Conservation (phyloP, 2,113 vertebrate genomes). For the Pseudolaguvia tuberculata region DNA sequence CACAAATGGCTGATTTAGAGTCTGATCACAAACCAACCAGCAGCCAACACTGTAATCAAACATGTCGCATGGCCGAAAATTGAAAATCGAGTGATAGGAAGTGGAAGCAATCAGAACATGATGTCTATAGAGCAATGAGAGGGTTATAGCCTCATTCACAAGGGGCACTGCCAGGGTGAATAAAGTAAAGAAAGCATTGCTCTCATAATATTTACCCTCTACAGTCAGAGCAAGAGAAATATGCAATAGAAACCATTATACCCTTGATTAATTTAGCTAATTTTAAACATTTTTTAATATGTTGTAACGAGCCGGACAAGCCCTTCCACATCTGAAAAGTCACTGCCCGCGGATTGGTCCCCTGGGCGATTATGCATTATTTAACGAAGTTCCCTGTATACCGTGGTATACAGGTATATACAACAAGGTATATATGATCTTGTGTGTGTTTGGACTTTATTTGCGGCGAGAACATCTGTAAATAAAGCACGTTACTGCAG, state of each 20-base stretch:
- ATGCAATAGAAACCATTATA: constrained; percentile 1
- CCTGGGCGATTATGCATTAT: no score
- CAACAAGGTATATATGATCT: no score
- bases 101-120: constrained; percentile 13
- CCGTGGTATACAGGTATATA: no score
- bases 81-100: constrained; percentile 29
- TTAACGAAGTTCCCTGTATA: no score
- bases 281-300: neutral
- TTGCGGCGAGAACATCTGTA: no score
- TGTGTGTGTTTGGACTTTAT: no score
- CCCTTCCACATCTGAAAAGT: no score
- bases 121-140: constrained; percentile 52
- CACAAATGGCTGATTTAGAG: constrained; percentile 7
- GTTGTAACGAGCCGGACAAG: no score
- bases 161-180: constrained; percentile 42
- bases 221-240: neutral
- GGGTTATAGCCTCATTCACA: constrained; percentile 46
- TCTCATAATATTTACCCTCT: neutral
- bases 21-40: constrained; percentile 4
- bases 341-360: no score
- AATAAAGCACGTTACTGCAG: no score
- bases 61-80: neutral
- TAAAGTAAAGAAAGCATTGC: constrained; percentile 14
- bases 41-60: constrained; percentile 21
- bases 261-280: constrained; percentile 2